Conservation (phyloP, 2,888 invertebrate genomes). For the Cartodere bifasciata region DNA sequence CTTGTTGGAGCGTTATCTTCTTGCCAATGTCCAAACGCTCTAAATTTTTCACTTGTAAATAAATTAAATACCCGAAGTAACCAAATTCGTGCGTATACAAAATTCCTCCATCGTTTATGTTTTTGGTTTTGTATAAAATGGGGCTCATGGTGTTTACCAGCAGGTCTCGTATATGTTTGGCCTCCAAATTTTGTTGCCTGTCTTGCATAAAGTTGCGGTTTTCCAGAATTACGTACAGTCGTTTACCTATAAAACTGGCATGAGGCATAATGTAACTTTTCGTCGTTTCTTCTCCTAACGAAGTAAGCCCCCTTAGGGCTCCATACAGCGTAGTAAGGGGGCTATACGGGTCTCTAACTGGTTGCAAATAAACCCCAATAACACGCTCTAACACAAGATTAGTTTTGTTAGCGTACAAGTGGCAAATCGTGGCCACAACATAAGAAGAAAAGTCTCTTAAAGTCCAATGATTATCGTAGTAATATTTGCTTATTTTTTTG, state of each 20-base stretch:
- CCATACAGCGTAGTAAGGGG: slow-evolving; percentile 24
- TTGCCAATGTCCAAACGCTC: slow-evolving; percentile 19
- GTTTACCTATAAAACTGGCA: slow-evolving; percentile 19
- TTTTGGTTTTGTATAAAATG: slow-evolving; percentile 19
- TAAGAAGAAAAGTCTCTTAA: slow-evolving; percentile 25
- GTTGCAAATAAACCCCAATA: slow-evolving; percentile 20
- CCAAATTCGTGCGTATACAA: slow-evolving; percentile 24
- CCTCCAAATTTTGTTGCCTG: slow-evolving; percentile 20
- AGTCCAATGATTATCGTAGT: slow-evolving; percentile 27
- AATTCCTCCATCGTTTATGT: slow-evolving; percentile 18
- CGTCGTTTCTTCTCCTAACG: slow-evolving; percentile 23
- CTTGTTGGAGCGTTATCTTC: too few species aligned
- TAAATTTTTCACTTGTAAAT: slow-evolving; percentile 23
- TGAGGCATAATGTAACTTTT: slow-evolving; percentile 20
- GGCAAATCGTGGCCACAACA: slow-evolving; percentile 20
- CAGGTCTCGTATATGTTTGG: slow-evolving; percentile 21
- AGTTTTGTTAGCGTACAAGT: slow-evolving; percentile 18
- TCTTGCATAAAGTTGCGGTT: slow-evolving; percentile 15
- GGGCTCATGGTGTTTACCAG: slow-evolving; percentile 20
- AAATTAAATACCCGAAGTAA: slow-evolving; percentile 23
- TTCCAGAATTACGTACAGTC: slow-evolving; percentile 20
- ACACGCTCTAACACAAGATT: slow-evolving; percentile 24
- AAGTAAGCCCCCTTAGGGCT: slow-evolving; percentile 23
- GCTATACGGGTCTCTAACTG: slow-evolving; percentile 18
- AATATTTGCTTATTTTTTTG: slow-evolving; percentile 23